These are phyloP conservation scores for Augiades crinisus DNA, from an alignment of 2,888 invertebrate genomes.

Conservation along the genomic window DNA sequence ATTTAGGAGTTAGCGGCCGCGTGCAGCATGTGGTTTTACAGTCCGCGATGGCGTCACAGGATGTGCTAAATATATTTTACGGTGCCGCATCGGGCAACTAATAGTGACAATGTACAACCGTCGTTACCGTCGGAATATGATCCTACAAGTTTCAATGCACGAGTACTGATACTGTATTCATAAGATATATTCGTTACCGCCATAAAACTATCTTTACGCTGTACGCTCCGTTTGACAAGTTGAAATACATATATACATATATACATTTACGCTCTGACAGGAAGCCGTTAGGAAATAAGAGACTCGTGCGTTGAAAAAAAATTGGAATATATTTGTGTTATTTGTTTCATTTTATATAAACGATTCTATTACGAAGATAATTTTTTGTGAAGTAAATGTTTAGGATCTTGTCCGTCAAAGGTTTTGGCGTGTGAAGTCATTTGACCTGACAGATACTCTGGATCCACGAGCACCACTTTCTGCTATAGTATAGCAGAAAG, in stretches of 20 bases:
- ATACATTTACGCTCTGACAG: not conserved
- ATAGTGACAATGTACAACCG: not conserved
- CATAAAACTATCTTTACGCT: constrained; percentile 4
- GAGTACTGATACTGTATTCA: not conserved
- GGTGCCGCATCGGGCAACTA: constrained; percentile 35
- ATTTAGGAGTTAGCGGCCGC: constrained; percentile 2
- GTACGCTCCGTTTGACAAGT: not conserved
- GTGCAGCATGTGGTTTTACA: constrained; percentile 47
- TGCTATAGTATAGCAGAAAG: too few species aligned
- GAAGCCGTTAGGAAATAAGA: constrained; percentile 5
- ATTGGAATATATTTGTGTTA: too few species aligned
- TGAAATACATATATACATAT: not conserved
- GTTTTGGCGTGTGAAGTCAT: too few species aligned
- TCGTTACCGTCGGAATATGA: constrained; percentile 16
- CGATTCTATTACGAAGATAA: too few species aligned
- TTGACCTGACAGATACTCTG: too few species aligned
- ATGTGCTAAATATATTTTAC: constrained; percentile 63
- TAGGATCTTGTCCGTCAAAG: too few species aligned
- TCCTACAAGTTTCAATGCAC: not conserved
- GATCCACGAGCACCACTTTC: too few species aligned
- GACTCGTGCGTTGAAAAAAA: too few species aligned
- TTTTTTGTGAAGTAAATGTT: too few species aligned
- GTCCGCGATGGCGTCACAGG: constrained; percentile 50
- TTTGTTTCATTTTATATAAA: too few species aligned
- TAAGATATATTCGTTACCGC: not conserved